Evolutionary conservation across 2,888 invertebrate genomes (phyloP).

Genomic region (Smittia aterrima): DNA sequence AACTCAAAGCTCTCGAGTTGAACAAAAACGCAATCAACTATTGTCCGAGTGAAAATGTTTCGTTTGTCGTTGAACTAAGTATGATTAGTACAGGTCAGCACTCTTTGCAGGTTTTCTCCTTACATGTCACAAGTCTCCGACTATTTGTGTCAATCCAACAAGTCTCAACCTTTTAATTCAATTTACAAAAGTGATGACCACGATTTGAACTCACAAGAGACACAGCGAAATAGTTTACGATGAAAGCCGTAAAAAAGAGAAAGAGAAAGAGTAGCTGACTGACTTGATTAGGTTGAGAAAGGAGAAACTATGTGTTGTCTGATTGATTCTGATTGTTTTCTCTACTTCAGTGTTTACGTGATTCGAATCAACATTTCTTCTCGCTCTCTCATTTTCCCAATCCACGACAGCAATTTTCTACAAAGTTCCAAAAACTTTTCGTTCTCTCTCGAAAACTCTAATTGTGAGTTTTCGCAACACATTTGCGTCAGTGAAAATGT

Average conservation of each 20-base stretch:
- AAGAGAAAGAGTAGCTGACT: too few relatives aligned
- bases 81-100: too few relatives aligned
- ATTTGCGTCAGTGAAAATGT: background rate
- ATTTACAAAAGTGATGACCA: constrained; percentile 4
- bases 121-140: background rate
- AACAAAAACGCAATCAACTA: too few relatives aligned
- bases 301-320: background rate
- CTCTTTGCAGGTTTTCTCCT: too few relatives aligned
- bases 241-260: background rate
- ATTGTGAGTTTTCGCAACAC: background rate
- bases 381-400: background rate
- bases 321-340: constrained; percentile 3
- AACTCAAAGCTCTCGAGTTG: too few relatives aligned
- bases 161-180: background rate
- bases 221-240: background rate
- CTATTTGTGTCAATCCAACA: background rate
- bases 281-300: background rate
- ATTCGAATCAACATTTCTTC: background rate
- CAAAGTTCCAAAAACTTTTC: background rate
- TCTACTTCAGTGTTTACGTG: constrained; percentile 3
- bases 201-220: background rate
- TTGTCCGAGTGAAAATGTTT: too few relatives aligned
- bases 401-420: background rate
- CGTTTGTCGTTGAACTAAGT: too few relatives aligned
- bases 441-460: background rate